Evolutionary conservation across 2,113 vertebrate genomes (phyloP).

Genomic region (Mus musculus): DNA sequence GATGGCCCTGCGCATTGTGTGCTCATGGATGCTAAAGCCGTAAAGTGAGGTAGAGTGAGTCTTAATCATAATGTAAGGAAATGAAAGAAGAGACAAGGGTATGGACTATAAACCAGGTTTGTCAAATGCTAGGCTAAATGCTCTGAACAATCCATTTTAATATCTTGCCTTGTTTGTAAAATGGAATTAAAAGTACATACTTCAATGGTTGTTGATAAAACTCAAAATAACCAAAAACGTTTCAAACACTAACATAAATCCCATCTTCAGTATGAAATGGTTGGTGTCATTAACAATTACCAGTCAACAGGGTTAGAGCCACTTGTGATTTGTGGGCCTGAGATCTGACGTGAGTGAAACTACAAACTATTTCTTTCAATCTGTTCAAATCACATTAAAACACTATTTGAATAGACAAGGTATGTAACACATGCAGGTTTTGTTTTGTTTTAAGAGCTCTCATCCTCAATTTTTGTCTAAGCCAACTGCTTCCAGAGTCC

Average conservation of each 20-base stretch:
- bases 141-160: neutral
- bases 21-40: neutral
- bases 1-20: neutral
- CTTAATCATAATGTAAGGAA: constrained; percentile 40
- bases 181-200: neutral
- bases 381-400: constrained; percentile 15
- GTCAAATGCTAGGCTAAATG: neutral
- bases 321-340: neutral
- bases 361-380: neutral
- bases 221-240: neutral
- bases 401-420: neutral
- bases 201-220: neutral
- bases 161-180: constrained; percentile 2
- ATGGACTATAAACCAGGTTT: neutral
- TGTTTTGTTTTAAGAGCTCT: neutral
- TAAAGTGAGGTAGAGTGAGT: neutral
- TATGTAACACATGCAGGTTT: neutral
- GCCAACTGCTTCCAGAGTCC: neutral
- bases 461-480: constrained; percentile 19
- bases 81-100: neutral
- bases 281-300: neutral
- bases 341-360: neutral
- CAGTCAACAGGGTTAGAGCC: neutral
- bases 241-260: constrained; percentile 39
- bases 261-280: neutral